A percentile compares a stretch with the other conserved stretches of the same genome.
These are phyloP conservation scores for Itoplectis maculator DNA, from an alignment of 2,888 invertebrate genomes.

Conservation along the genomic window DNA sequence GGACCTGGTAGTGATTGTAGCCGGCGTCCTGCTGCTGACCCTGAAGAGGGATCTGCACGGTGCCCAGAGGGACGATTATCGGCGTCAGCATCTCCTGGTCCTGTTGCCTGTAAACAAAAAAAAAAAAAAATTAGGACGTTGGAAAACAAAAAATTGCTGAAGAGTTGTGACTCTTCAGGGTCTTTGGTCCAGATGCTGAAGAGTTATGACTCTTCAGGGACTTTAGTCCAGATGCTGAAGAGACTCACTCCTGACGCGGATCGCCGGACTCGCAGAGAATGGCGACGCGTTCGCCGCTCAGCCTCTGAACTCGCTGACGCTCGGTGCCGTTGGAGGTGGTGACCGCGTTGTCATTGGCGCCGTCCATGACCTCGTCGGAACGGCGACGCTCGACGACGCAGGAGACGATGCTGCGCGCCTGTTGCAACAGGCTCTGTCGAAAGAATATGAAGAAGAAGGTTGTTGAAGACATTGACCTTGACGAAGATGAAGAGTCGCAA, in stretches of 20 bases:
- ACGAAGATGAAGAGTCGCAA: too few relatives aligned
- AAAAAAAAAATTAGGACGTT: background rate
- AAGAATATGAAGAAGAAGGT: background rate
- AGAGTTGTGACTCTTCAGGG: too few relatives aligned
- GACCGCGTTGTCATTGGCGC: slow-evolving; percentile 89
- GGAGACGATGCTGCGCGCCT: slow-evolving; percentile 92
- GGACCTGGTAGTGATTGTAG: slow-evolving; percentile 80
- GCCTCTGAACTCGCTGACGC: slow-evolving; percentile 88
- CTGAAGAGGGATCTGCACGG: slow-evolving; percentile 80
- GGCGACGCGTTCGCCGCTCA: slow-evolving; percentile 94
- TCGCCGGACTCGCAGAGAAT: slow-evolving; percentile 95
- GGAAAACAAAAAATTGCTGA: slow-evolving; percentile 12
- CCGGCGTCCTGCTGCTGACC: slow-evolving; percentile 77
- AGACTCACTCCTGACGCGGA: slow-evolving; percentile 86
- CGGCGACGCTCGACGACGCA: slow-evolving; percentile 95
- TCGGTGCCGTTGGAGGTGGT: slow-evolving; percentile 91
- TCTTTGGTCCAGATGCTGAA: too few relatives aligned
- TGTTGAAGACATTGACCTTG: background rate
- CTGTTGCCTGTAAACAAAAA: slow-evolving; percentile 78
- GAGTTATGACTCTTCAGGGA: too few relatives aligned
- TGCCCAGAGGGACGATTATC: slow-evolving; percentile 81
- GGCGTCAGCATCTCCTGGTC: slow-evolving; percentile 82
- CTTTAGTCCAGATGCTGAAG: too few relatives aligned
- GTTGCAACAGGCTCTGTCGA: slow-evolving; percentile 85
- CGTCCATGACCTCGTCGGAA: slow-evolving; percentile 93